Base-by-base conservation (phyloP, 2,113 vertebrate species). In the Xenus cinereus region DNA sequence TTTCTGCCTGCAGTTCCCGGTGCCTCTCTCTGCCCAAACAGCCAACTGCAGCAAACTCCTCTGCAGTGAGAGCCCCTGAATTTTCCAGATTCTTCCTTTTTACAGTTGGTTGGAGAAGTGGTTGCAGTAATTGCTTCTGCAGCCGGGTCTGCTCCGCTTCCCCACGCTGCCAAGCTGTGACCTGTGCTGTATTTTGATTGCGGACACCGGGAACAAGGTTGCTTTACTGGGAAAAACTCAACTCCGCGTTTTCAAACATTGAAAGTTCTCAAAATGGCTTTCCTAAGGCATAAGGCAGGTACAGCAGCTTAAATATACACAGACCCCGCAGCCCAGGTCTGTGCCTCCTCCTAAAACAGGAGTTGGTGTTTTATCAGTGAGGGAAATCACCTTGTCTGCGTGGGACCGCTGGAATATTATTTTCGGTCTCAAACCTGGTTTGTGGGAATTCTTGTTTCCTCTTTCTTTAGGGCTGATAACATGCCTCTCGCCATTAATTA, bases 401-500 rank as follows among this genome's bases (percentile, higher is more conserved):
- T 28, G 69, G 35, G 27, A 73, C 21, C 1, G 0, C 63, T 64
- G 50, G 51, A 23, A 30, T 56, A 27, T 27, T 28, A 16, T 72
- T 85, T 82, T 79, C 2, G 1, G 17, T 54, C 28, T 75, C 51
- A 51, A 14, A 78, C 22, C 46, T 91, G 74, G 28, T 78, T 54
- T 82, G 69, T 87, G 54, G 56, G 77, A 82, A 46, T 82, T 81
- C 35, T 54, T 41, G 28, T 32, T 71, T 68, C 51, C 35, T 32
- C 0, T 62, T 78, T 76, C 53, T 45, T 41, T 2, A 22, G 85
- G 53, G 71, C 68, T 0, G 0, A 7, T 67, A 39, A 43, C 0
- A 0, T 13, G 33, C 33, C 39, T 79, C 28, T 90, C 1, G 2
- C 26, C 2, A 6, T 54, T 32, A 24, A 51, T 81, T 26, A 6